phyloP scores from a whole-genome alignment of 2,797 vertebrate species.

The Girardinus metallicus region DNA sequence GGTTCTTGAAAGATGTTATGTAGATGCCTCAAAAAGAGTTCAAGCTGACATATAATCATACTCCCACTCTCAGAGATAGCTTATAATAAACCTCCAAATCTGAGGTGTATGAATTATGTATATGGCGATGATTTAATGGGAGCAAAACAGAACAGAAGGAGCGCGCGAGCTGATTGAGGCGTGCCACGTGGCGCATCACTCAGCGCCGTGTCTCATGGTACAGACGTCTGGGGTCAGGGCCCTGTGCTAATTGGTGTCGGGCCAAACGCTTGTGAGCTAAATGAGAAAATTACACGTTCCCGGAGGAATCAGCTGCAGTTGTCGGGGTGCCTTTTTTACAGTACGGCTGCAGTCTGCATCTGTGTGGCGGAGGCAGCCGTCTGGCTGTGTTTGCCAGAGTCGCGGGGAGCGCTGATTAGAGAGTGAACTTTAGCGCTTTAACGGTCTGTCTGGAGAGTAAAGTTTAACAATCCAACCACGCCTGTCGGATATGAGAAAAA shows the following conservation, averaged over 20 bases:
- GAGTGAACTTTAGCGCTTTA: conserved; percentile 44
- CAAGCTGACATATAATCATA: conserved; percentile 77
- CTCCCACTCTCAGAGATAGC: conserved; percentile 74
- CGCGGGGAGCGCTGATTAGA: conserved; percentile 13
- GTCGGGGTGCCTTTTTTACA: conserved; percentile 57
- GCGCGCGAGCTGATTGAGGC: conserved; percentile 78
- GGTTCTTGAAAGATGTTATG: conserved; percentile 53
- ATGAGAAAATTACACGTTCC: conserved; percentile 87
- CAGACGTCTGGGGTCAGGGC: conserved; percentile 80
- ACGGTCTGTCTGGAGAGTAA: conserved; percentile 29
- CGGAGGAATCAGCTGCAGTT: conserved; percentile 80
- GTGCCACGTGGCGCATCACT: conserved; percentile 59
- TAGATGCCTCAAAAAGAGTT: conserved; percentile 52
- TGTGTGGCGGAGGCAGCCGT: conserved; percentile 58
- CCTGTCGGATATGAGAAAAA: conserved; percentile 25
- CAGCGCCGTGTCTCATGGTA: conserved; percentile 57
- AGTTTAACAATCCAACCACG: conserved; percentile 26
- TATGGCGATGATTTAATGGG: conserved; percentile 82
- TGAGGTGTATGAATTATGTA: conserved; percentile 85
- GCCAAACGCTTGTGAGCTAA: conserved; percentile 79
- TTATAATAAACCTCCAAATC: conserved; percentile 79
- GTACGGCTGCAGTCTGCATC: conserved; percentile 59
- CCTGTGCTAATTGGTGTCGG: conserved; percentile 83
- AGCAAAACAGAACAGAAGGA: conserved; percentile 73
- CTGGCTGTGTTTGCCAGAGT: conserved; percentile 58